These are phyloP conservation scores for Cotesia typhae DNA, from an alignment of 1,140 invertebrate species.

Conservation along the genomic window DNA sequence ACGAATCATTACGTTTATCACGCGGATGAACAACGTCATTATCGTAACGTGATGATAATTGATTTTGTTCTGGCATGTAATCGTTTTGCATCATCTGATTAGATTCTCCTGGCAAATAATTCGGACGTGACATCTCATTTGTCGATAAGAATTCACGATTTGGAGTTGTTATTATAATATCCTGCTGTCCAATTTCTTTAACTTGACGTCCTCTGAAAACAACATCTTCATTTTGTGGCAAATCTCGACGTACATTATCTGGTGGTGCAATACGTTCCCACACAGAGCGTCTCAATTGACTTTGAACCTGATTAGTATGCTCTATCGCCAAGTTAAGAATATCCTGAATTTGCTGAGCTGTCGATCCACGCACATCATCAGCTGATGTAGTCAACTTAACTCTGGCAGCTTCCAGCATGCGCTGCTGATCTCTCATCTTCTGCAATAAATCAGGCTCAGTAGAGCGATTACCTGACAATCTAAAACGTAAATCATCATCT, in stretches of 20 bases:
- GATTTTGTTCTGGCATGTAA: background rate
- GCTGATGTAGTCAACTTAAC: conserved; percentile 50
- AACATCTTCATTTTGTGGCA: conserved; percentile 27
- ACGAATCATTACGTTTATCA: background rate
- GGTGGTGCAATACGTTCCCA: conserved; percentile 62
- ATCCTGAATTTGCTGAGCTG: conserved; percentile 58
- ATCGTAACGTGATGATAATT: too few species aligned
- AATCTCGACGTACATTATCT: conserved; percentile 33
- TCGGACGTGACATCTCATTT: conserved; percentile 40
- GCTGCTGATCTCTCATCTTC: conserved; percentile 58
- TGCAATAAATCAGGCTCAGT: conserved; percentile 50
- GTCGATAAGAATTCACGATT: conserved; percentile 47
- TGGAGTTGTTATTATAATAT: conserved; percentile 54
- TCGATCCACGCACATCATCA: conserved; percentile 41
- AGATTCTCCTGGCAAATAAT: conserved; percentile 22
- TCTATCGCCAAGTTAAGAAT: conserved; percentile 60
- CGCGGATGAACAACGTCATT: background rate
- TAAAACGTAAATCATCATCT: conserved; percentile 52
- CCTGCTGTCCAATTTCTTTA: conserved; percentile 48
- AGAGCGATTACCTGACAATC: conserved; percentile 48
- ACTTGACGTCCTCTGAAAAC: conserved; percentile 52
- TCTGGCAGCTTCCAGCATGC: conserved; percentile 57
- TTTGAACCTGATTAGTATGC: conserved; percentile 60
- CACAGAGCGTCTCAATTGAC: conserved; percentile 57
- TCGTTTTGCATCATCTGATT: background rate